Conservation (phyloP, 2,113 vertebrate species). For the Tiliqua scincoides region DNA sequence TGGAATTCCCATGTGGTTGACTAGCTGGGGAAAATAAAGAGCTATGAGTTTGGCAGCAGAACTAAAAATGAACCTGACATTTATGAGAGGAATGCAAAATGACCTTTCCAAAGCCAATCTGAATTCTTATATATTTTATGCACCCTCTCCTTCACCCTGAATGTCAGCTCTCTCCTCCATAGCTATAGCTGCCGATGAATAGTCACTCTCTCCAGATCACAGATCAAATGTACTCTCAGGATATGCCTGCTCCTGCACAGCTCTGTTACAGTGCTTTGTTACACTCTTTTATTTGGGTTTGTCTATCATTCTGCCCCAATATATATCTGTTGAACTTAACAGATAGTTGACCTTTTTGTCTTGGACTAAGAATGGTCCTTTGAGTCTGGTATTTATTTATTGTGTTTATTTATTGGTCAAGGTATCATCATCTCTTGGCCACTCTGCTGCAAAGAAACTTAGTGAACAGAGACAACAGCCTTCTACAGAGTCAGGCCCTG, state of each 20-base stretch:
- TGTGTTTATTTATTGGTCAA: too few relatives aligned
- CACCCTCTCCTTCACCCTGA: not conserved
- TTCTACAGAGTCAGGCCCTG: too few relatives aligned
- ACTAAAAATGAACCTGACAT: slow-evolving; percentile 20
- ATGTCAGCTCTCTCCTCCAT: not conserved
- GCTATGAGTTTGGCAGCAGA: not conserved
- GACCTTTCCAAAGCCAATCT: slow-evolving; percentile 24
- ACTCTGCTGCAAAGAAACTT: too few relatives aligned
- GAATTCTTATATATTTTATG: slow-evolving; percentile 20
- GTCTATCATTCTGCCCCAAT: not conserved
- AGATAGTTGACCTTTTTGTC: not conserved
- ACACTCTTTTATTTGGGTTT: not conserved
- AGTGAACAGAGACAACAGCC: too few relatives aligned
- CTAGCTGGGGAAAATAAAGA: not conserved
- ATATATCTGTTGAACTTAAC: too few relatives aligned
- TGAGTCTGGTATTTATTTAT: not conserved
- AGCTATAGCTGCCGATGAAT: not conserved
- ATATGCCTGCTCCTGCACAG: not conserved
- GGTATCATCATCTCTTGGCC: too few relatives aligned
- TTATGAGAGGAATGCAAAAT: not conserved
- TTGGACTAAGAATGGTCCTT: not conserved
- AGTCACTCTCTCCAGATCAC: not conserved
- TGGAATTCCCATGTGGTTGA: not conserved
- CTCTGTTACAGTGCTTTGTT: not conserved
- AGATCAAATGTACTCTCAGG: not conserved